Conservation (phyloP, 2,797 vertebrate genomes). For the Tadarida brasiliensis region DNA sequence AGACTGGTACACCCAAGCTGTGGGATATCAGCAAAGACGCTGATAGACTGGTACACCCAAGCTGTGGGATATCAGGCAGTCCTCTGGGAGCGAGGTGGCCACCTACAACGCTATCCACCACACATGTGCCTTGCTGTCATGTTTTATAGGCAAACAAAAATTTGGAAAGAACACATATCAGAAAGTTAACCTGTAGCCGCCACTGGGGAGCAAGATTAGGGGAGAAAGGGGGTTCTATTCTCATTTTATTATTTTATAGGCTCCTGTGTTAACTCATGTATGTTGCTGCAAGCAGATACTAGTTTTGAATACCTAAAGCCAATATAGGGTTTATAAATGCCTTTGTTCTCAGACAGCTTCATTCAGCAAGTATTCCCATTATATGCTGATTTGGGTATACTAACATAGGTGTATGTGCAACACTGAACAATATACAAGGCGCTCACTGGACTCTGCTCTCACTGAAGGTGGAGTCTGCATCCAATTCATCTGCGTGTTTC, state of each 20-base stretch:
- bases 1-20: not conserved
- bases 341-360: not conserved
- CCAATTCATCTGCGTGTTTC: not conserved
- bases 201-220: not conserved
- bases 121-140: not conserved
- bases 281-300: not conserved
- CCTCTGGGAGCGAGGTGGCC: not conserved
- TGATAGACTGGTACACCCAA: not conserved
- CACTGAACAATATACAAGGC: not conserved
- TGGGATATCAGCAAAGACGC: too few species aligned
- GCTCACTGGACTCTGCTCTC: not conserved
- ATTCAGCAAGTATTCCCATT: not conserved
- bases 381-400: not conserved
- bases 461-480: not conserved
- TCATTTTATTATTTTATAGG: not conserved
- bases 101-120: not conserved
- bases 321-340: not conserved
- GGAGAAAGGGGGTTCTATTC: not conserved
- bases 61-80: not conserved
- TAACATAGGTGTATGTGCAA: not conserved
- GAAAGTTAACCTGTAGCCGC: not conserved
- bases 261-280: not conserved
- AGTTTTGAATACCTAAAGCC: not conserved
- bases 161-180: not conserved
- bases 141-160: not conserved